Evolutionary conservation across 2,797 vertebrate species (phyloP), one percentile per base, ranked within the genome.

Genomic region (Pangasius krempfi): DNA sequence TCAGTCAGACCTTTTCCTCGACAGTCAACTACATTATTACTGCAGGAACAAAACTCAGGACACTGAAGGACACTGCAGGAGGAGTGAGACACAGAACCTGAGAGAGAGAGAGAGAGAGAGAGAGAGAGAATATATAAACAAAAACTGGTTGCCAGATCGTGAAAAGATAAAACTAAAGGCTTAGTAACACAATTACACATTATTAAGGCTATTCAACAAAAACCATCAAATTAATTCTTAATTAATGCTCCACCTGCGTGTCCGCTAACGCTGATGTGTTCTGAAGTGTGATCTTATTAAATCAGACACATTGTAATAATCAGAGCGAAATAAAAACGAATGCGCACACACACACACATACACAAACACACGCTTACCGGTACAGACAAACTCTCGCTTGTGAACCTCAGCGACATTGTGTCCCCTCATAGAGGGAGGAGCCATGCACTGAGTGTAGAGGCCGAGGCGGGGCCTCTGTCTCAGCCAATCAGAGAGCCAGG

Each of bases 1-100:
- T 99, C 98, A 9, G 97, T 96, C 78, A 99, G 96, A 68, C 98
- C 97, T 89, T 99, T 99, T 75, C 98, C 98, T 93, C 98, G 96
- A 92, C 98, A 99, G 95, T 99, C 98, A 86, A 99, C 98, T 0
- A 99, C 98, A 91, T 99, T 99, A 96, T 99, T 99, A 92, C 98
- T 99, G 92, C 98, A 99, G 90, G 98, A 97, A 94, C 98, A 99
- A 7, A 97, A 97, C 82, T 97, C 90, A 0, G 98, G 98, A 91
- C 98, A 99, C 92, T 98, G 98, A 91, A 99, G 93, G 88, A 99
- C 97, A 86, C 98, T 99, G 95, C 98, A 99, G 90, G 98, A 98
- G 0, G 97, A 96, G 76, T 98, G 98, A 2, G 97, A 97, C 86
- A 99, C 98, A 92, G 98, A 97, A 94, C 98, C 98, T 99, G 93